Base-by-base conservation (phyloP, 2,797 vertebrate species). In the Thalassophryne amazonica region DNA sequence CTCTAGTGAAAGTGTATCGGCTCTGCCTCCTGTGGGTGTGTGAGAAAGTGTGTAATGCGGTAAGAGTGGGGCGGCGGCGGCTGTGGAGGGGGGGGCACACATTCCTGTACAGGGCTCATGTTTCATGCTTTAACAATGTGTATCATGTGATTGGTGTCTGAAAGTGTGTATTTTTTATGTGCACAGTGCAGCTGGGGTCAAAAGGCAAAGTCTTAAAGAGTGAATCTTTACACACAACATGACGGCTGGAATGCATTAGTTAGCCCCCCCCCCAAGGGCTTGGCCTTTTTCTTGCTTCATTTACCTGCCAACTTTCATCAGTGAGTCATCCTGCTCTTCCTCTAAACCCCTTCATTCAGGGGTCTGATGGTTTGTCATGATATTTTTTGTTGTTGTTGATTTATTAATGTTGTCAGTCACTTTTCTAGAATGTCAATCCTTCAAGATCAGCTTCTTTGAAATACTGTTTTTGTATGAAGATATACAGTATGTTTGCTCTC, bases 51-150 rank as follows among this genome's bases (percentile, higher is more conserved):
- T 46, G 35, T 21, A 18, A 11, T 10, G 40, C 28, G 13, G 52
- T 35, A 47, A 64, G 51, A 45, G 61, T 73, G 67, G 66, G 60
- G 81, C 69, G 73, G 78, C 71, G 40, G 63, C 69, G 64, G 66
- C 79, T 74, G 69, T 70, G 21, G 57, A 53, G 74, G 39, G 23
- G 42, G 43, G 73, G 76, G 69, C 58, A 31, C 38, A 54, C 78
- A 86, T 89, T 89, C 86, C 79, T 78, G 52, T 19, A 14, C 59
- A 17, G 52, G 54, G 61, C 41, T 89, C 80, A 39, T 47, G 66
- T 90, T 89, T 80, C 79, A 1, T 34, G 41, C 47, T 55, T 39
- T 29, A 48, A 52, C 58, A 57, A 45, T 57, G 60, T 71, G 59
- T 18, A 20, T 36, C 24, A 21, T 59, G 73, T 47, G 36, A 67